Evolutionary conservation across 1,140 invertebrate genomes (phyloP).

Genomic region (Anoplophora glabripennis): DNA sequence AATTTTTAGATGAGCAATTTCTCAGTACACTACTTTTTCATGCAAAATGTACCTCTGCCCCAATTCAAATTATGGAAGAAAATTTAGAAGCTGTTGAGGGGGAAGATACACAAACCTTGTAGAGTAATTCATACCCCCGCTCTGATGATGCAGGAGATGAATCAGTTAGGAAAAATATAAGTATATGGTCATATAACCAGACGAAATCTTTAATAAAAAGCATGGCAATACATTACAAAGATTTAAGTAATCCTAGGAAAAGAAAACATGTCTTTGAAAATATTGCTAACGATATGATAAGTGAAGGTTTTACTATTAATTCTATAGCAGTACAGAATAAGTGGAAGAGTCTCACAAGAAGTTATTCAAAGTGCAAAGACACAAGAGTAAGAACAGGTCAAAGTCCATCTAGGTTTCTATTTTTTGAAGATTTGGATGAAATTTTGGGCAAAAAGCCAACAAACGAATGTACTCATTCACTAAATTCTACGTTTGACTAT

Average conservation of each 20-base stretch:
- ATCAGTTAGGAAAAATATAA: not conserved
- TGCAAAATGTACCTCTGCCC: too few relatives aligned
- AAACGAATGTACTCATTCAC: slow-evolving; percentile 7
- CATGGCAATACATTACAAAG: slow-evolving; percentile 8
- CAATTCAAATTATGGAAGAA: too few relatives aligned
- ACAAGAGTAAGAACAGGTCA: slow-evolving; percentile 10
- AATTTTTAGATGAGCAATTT: too few relatives aligned
- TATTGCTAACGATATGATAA: slow-evolving; percentile 10
- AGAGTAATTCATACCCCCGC: too few relatives aligned
- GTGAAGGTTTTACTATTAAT: slow-evolving; percentile 1
- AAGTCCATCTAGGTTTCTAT: slow-evolving; percentile 6
- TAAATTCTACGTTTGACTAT: not conserved
- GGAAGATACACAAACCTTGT: too few relatives aligned
- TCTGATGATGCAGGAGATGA: too few relatives aligned
- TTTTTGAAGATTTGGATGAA: slow-evolving; percentile 10
- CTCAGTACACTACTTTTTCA: too few relatives aligned
- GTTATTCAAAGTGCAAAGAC: slow-evolving; percentile 9
- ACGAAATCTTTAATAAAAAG: not conserved
- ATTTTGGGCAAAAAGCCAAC: slow-evolving; percentile 7
- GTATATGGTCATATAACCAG: not conserved
- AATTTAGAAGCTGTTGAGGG: too few relatives aligned
- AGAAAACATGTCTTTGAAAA: slow-evolving; percentile 18
- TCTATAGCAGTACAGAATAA: slow-evolving; percentile 6
- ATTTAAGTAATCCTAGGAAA: slow-evolving; percentile 12
- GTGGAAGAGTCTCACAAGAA: slow-evolving; percentile 10